phyloP scores from a whole-genome alignment of 2,797 vertebrate species.

The Cyclura pinguis region DNA sequence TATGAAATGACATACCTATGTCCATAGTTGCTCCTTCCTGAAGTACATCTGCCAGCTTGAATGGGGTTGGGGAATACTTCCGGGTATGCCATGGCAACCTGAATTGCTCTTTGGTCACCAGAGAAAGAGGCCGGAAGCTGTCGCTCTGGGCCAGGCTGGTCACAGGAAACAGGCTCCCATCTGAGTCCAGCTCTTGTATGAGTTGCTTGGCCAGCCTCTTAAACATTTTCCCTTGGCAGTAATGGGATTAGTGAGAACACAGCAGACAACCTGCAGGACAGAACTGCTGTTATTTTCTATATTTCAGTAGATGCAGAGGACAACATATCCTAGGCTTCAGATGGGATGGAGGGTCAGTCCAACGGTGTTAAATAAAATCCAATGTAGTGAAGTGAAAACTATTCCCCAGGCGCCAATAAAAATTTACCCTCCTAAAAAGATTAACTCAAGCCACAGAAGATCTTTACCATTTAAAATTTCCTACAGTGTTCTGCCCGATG shows the following conservation, averaged over 20 bases:
- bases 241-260: not conserved
- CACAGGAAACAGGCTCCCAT: slow-evolving; percentile 26
- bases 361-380: not conserved
- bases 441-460: not conserved
- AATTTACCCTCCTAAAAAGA: not conserved
- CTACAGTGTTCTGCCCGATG: not conserved
- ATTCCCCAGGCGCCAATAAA: too few relatives aligned
- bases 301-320: not conserved
- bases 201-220: slow-evolving; percentile 31
- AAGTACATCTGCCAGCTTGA: slow-evolving; percentile 21
- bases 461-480: not conserved
- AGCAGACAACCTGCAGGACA: not conserved
- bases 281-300: not conserved
- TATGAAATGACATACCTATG: slow-evolving; percentile 15
- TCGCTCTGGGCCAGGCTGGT: slow-evolving; percentile 11
- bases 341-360: too few relatives aligned
- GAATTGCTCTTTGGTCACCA: slow-evolving; percentile 20
- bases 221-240: slow-evolving; percentile 22
- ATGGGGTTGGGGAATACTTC: slow-evolving; percentile 21
- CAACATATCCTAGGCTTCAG: not conserved
- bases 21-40: slow-evolving; percentile 12
- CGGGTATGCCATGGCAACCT: not conserved
- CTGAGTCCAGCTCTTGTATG: slow-evolving; percentile 31
- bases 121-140: slow-evolving; percentile 14
- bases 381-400: not conserved